Evolutionary conservation across 2,797 vertebrate genomes (phyloP), one percentile per base, ranked within the genome.

Genomic region (Chromis chromis): DNA sequence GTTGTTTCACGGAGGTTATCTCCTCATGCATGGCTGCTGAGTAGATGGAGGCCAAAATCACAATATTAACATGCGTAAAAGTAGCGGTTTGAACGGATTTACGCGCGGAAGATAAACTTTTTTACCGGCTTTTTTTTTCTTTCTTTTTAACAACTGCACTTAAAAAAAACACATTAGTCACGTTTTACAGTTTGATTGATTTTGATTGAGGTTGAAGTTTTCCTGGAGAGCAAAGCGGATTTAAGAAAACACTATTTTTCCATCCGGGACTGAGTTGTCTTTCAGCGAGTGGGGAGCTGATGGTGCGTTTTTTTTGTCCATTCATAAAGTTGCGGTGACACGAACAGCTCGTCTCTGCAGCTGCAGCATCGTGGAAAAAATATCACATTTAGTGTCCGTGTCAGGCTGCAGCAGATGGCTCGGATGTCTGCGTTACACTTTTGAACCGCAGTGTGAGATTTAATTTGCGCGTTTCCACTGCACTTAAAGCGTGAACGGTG

Each of bases 241-340:
- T 59, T 17, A n/a, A 36, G 17, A 62, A 27, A 42, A 24, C 14
- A 46, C 12, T 42, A 44, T 4, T 42, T 46, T 14, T 39, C 40
- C 67, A n/a, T n/a, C 49, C 58, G n/a, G n/a, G n/a, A n/a, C n/a
- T n/a, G 65, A 48, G 42, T 73, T 48, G 67, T 33, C 74, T 79
- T 81, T 70, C 53, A 63, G 21, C 0, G 28, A 52, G 60, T 24
- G 68, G 48, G 27, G 39, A n/a, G 36, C n/a, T n/a, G 68, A 74
- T 77, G 83, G 72, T 76, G 76, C 52, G 84, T 81, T 55, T 53
- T 62, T 88, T 77, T 83, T 44, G 72, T 83, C 80, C 91, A 93
- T 92, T 93, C 91, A 91, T 91, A 86, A 92, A 93, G 86, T 87
- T 77, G 78, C 58, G 81, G 84, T 76, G 76, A 77, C 63, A 57